Conservation (phyloP, 2,888 invertebrate species). For the Ichneumoninae sp. region DNA sequence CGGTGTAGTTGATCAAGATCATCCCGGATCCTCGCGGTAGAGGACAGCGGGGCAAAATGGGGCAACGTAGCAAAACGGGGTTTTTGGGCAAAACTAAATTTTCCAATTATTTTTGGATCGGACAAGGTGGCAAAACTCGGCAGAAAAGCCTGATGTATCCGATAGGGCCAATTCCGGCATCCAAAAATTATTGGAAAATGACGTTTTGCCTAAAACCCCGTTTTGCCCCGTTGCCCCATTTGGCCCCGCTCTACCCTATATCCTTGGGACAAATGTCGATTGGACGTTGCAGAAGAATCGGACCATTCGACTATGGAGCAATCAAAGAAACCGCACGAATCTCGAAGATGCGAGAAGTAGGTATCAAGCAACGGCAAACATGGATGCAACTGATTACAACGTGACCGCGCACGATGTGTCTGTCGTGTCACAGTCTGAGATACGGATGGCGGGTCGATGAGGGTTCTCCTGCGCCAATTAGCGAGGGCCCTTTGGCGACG, state of each 20-base stretch:
- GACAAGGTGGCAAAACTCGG: too few species aligned
- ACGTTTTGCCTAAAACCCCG: too few species aligned
- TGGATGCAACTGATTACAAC: not conserved
- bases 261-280: not conserved
- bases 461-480: conserved; percentile 36
- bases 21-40: not conserved
- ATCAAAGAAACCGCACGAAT: not conserved
- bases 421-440: not conserved
- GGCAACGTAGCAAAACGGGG: too few species aligned
- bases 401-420: not conserved
- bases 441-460: conserved; percentile 19
- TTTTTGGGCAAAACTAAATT: too few species aligned
- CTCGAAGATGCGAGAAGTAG: not conserved
- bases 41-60: too few species aligned
- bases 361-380: not conserved
- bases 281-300: not conserved
- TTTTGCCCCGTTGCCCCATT: too few species aligned
- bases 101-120: too few species aligned
- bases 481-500: conserved; percentile 15
- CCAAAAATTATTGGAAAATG: too few species aligned
- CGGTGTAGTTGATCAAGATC: not conserved
- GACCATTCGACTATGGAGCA: not conserved
- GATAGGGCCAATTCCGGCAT: too few species aligned
- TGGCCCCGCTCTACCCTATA: not conserved
- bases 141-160: too few species aligned